Evolutionary conservation across 1,140 invertebrate species (phyloP).

Genomic region (Melitaea cinxia): DNA sequence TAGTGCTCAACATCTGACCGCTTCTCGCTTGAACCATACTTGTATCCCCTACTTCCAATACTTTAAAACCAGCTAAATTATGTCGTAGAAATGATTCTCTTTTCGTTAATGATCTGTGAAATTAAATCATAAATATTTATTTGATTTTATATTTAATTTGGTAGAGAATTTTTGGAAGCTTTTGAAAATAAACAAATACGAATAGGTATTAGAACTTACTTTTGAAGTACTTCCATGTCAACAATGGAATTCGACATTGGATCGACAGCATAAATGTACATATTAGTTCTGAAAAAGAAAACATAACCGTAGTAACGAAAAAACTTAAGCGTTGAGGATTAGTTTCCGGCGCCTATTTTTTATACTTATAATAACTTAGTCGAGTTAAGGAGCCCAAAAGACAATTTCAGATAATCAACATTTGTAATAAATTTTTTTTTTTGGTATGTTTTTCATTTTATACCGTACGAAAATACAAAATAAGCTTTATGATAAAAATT

Average conservation of each 20-base stretch:
- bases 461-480: too few species aligned
- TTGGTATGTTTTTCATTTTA: too few species aligned
- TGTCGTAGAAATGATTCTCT: conserved; percentile 84
- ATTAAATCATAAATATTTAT: conserved; percentile 16
- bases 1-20: conserved; percentile 82
- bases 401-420: too few species aligned
- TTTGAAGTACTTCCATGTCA: conserved; percentile 89
- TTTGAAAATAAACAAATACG: too few species aligned
- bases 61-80: conserved; percentile 83
- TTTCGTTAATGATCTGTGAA: conserved; percentile 83
- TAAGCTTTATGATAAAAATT: too few species aligned
- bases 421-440: too few species aligned
- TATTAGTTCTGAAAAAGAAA: conserved; percentile 86
- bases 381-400: too few species aligned
- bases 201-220: conserved; percentile 79
- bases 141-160: conserved; percentile 1
- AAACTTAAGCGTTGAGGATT: too few species aligned
- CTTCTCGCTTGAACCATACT: conserved; percentile 60
- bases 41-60: conserved; percentile 77
- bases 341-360: too few species aligned
- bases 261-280: conserved; percentile 93
- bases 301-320: not conserved
- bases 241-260: conserved; percentile 89
- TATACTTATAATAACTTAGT: too few species aligned
- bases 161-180: conserved; percentile 4